phyloP scores from a whole-genome alignment of 2,888 invertebrate genomes.

The Scaptomyza caliginosa region DNA sequence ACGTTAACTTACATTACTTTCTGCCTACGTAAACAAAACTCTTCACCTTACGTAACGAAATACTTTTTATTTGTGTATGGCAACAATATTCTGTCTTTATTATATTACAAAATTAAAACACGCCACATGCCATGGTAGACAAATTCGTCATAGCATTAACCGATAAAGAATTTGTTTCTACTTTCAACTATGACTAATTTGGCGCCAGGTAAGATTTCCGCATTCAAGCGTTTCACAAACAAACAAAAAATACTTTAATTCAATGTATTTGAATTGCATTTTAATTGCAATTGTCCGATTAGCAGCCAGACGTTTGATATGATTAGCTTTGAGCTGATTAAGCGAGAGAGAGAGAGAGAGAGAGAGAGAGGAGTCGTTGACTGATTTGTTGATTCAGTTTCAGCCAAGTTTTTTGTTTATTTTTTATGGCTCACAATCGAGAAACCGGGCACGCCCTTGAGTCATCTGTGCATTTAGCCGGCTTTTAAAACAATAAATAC shows the following conservation, averaged over 20 bases:
- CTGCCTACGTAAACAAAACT: neutral
- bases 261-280: conserved; percentile 6
- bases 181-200: conserved; percentile 63
- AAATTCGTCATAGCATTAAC: neutral
- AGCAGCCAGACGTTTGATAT: neutral
- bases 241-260: neutral
- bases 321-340: conserved; percentile 16
- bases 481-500: neutral
- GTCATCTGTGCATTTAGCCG: conserved; percentile 20
- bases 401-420: neutral
- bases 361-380: too few species aligned
- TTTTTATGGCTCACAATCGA: too few species aligned
- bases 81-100: too few species aligned
- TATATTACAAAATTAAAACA: conserved; percentile 23
- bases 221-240: neutral
- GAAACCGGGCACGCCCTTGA: conserved; percentile 34
- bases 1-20: neutral
- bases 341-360: too few species aligned
- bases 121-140: conserved; percentile 22
- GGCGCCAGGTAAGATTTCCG: conserved; percentile 24
- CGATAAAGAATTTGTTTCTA: conserved; percentile 26
- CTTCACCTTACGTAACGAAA: neutral
- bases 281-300: conserved; percentile 13
- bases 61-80: too few species aligned
- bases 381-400: conserved; percentile 22